Evolutionary conservation across 2,113 vertebrate genomes (phyloP), one percentile per base, ranked within the genome.

Genomic region (Vanacampus margaritifer): DNA sequence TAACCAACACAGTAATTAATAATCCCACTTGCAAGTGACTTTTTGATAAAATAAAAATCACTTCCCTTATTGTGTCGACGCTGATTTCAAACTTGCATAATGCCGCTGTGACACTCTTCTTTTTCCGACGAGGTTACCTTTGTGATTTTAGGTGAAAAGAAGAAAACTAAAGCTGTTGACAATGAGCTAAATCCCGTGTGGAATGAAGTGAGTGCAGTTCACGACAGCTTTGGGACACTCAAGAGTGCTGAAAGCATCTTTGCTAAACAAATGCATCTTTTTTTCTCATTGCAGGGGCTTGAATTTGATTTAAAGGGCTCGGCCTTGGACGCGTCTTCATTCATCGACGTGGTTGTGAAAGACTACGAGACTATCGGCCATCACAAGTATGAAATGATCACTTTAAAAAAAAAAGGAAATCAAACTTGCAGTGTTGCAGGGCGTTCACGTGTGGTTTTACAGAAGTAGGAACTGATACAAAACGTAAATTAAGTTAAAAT

Each of bases 321-420:
- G 58, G 64, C 93, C 3, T 75, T 98, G 89, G 95, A 96, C 88
- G 84, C 89, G 57, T 94, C 95, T 2, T 95, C 97, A 36, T 92
- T 93, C 41, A 90, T 98, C 72, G 88, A 88, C 1, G 88, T 97
- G 72, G 72, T 93, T 61, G 95, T 98, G 79, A 98, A 98, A 87
- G 97, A 98, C 84, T 97, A 95, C 56, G 97, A 98, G 89, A 98
- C 95, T 48, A 95, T 98, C 67, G 97, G 97, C 82, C 95, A 97
- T 90, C 92, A 98, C 88, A 98, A 97, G 97, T 98, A 95, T 59
- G 96, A 9, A 41, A 37, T 61, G n/a, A 23, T 23, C 48, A 51
- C 14, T 23, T 39, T 3, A 54, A 63, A 26, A 28, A 54, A 50
- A 14, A 50, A 23, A 32, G 23, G 6, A 1, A 11, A 61, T 11